Evolutionary conservation across 1,140 invertebrate species (phyloP).

Genomic region (Aphaenogaster rudis): DNA sequence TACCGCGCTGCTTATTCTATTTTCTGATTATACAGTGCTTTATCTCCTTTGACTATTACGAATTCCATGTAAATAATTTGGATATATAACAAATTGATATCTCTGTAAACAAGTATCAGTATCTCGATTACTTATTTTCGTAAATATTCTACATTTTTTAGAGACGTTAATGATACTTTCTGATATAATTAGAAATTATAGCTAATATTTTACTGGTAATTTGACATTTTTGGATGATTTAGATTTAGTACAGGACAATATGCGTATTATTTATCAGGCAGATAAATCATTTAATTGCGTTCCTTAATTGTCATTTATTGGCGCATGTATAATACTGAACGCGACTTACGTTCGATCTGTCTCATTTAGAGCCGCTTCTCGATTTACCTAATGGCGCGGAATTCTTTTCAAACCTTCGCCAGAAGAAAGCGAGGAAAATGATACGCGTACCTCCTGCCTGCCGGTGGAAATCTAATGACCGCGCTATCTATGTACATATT

Average conservation of each 20-base stretch:
- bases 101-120: neutral
- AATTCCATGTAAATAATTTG: neutral
- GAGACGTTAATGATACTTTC: neutral
- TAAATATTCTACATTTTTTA: neutral
- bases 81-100: neutral
- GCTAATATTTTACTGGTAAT: neutral
- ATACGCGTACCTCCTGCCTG: neutral
- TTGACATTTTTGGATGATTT: neutral
- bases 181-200: neutral
- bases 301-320: neutral
- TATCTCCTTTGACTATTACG: neutral
- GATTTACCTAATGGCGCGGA: conserved; percentile 66
- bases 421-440: conserved; percentile 63
- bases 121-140: neutral
- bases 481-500: conserved; percentile 76
- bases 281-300: neutral
- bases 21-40: conserved; percentile 6
- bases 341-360: conserved; percentile 50
- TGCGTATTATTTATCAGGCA: conserved; percentile 62
- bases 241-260: neutral
- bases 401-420: conserved; percentile 43
- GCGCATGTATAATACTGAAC: neutral
- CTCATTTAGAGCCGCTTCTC: conserved; percentile 48
- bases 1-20: conserved; percentile 40
- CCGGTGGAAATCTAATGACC: conserved; percentile 73